Base-by-base conservation (phyloP, 2,888 invertebrate species). In the Chloromyia formosa region DNA sequence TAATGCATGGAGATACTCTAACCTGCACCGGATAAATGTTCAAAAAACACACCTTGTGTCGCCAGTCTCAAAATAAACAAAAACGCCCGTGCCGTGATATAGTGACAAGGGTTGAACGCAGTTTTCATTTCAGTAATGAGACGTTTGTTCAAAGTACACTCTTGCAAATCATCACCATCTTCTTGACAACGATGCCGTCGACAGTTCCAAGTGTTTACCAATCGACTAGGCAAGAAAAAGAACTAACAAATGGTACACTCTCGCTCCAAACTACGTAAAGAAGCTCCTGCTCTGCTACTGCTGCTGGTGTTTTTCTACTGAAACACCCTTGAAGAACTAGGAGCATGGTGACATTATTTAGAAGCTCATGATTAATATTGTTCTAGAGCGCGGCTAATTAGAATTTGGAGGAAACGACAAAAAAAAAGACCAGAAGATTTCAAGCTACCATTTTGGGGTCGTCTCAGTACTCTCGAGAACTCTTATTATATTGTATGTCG, bases 61-160 rank as follows among this genome's bases (percentile, higher is more conserved):
- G 58, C 35, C 71, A 56, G 42, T 35, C 20, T 71, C 5, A 35
- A 40, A 22, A 71, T 40, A 56, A 71, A 58, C 66, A 66, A 66
- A 56, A 56, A 56, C 56, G 2, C 10, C 56, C 4, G 16, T 9
- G 23, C 3, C 62, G 2, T 18, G 23, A 18, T 23, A 54, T 20
- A 23, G n/a, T 20, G 20, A 22, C 58, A 40, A 56, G 20, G 71
- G 71, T 35, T 40, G 56, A 71, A 56, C 56, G 71, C 71, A 71
- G 71, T 71, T 71, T 71, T 71, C 71, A 71, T 71, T 56, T 56
- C 71, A 56, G 71, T 71, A 71, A 71, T 71, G 71, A 71, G 71
- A 71, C 71, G 71, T 71, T 71, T 71, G 71, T 71, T 71, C 71
- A 40, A 40, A 56, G 71, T 58, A 56, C 42, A 40, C 71, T 42